phyloP scores from a whole-genome alignment of 1,140 invertebrate species.

The Acyrthosiphon pisum region DNA sequence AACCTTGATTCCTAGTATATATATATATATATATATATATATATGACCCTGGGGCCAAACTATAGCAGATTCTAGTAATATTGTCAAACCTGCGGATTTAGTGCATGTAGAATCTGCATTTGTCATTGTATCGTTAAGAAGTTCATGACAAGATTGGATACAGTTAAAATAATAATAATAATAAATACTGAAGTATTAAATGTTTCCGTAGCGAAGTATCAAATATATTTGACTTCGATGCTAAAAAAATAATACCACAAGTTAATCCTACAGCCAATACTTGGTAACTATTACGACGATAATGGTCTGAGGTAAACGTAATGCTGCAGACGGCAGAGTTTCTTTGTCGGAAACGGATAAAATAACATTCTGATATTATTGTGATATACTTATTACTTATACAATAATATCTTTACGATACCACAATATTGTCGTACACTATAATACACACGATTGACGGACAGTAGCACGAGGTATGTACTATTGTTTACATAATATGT shows the following conservation, averaged over 20 bases:
- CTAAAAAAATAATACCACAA: background rate
- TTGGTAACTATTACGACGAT: background rate
- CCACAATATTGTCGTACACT: background rate
- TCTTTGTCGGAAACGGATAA: background rate
- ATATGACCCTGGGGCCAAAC: background rate
- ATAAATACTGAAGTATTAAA: background rate
- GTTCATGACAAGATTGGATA: background rate
- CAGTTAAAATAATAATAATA: background rate
- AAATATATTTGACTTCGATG: background rate
- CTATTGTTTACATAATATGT: background rate
- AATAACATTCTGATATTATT: background rate
- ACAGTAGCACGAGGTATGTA: background rate
- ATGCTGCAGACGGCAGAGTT: background rate
- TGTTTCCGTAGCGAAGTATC: background rate
- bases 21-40: conserved; percentile 1
- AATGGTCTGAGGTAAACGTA: background rate
- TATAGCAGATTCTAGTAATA: too few relatives aligned
- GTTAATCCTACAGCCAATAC: background rate
- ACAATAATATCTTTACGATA: background rate
- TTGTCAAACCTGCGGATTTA: background rate
- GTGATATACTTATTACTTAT: background rate
- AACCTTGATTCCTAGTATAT: background rate
- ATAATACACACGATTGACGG: background rate
- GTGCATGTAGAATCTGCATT: background rate
- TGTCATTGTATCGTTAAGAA: background rate